Conservation (phyloP, 2,113 vertebrate genomes). For the Myocastor coypus region DNA sequence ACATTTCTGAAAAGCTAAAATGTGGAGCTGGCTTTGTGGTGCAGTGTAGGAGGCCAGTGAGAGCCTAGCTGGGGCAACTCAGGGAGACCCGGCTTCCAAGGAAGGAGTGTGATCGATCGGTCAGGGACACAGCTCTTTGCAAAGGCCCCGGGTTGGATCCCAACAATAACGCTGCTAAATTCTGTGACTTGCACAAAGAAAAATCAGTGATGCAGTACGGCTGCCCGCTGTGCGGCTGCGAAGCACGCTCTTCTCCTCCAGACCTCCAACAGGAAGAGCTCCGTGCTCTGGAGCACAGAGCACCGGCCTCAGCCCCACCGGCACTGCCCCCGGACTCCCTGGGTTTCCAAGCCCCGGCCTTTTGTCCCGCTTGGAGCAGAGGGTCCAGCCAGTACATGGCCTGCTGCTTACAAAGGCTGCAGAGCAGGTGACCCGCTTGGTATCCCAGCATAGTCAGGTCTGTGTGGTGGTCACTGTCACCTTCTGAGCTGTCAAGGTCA, state of each 20-base stretch:
- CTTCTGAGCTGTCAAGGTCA: background rate
- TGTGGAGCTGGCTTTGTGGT: background rate
- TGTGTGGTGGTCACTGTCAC: rapidly evolving
- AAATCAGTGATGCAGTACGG: background rate
- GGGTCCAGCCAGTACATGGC: background rate
- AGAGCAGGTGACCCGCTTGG: rapidly evolving
- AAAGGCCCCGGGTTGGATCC: background rate
- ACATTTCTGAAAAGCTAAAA: background rate
- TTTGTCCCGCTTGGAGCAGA: background rate
- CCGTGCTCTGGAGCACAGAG: background rate
- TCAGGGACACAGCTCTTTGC: background rate
- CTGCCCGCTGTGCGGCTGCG: background rate
- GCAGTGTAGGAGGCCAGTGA: background rate
- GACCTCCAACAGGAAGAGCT: background rate
- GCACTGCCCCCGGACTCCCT: background rate
- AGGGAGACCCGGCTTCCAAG: background rate
- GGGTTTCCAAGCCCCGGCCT: background rate
- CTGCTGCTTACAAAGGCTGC: background rate
- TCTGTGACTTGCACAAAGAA: background rate
- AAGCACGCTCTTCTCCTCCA: background rate
- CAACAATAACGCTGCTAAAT: background rate
- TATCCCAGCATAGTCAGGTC: background rate
- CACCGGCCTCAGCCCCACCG: background rate
- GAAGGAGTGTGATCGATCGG: background rate
- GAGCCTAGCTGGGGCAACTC: background rate